Conservation (phyloP, 1,140 invertebrate genomes). For the Globodera rostochiensis region DNA sequence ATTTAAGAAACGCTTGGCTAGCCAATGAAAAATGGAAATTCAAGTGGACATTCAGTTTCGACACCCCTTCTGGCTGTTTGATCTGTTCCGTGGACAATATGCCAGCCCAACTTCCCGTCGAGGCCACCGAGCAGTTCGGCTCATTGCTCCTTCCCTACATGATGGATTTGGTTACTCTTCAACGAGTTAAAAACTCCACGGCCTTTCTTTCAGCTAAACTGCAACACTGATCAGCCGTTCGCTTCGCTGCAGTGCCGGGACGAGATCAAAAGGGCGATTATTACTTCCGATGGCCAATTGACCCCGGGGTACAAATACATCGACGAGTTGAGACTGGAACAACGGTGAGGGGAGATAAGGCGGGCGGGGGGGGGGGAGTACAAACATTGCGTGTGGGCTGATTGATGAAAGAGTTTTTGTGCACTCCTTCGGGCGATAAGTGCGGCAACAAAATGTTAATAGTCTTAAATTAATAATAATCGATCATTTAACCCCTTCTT, state of each 20-base stretch:
- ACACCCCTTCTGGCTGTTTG: conserved; percentile 76
- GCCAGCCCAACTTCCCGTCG: conserved; percentile 95
- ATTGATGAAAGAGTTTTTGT: too few species aligned
- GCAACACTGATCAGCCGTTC: conserved; percentile 59
- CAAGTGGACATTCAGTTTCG: conserved; percentile 49
- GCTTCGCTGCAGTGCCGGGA: conserved; percentile 55
- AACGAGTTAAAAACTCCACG: neutral
- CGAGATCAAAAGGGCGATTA: conserved; percentile 75
- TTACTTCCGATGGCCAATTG: conserved; percentile 88
- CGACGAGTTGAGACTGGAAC: conserved; percentile 76
- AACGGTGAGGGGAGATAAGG: conserved; percentile 65
- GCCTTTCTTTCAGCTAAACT: conserved; percentile 71
- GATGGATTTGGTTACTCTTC: conserved; percentile 75
- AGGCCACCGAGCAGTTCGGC: conserved; percentile 96
- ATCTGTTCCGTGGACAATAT: conserved; percentile 99
- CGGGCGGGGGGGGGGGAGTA: too few species aligned
- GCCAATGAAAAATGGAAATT: too few species aligned
- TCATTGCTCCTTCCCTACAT: conserved; percentile 86
- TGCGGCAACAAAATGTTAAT: too few species aligned
- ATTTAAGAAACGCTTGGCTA: too few species aligned
- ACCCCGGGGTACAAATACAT: conserved; percentile 95
- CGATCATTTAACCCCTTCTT: conserved; percentile 7
- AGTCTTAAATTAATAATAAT: too few species aligned
- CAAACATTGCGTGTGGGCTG: neutral
- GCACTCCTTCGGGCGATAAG: too few species aligned